Evolutionary conservation across 2,797 vertebrate genomes (phyloP).

Genomic region (Pelobates cultripes): DNA sequence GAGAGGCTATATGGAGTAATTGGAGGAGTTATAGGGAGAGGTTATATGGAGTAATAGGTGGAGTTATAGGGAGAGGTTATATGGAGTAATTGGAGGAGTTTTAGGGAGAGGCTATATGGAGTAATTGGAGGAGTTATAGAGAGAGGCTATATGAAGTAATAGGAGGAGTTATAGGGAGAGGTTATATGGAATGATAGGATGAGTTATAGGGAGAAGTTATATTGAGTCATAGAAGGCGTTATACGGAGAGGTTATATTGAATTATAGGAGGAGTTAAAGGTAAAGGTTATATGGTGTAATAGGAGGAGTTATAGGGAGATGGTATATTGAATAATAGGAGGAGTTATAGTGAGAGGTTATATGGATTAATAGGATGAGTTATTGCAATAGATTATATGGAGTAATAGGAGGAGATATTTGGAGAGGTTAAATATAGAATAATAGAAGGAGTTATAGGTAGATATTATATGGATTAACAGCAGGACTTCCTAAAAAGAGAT

Average conservation of each 20-base stretch:
- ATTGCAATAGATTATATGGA: background rate
- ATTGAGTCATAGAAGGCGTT: background rate
- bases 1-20: too few species aligned
- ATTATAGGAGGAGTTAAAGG: background rate
- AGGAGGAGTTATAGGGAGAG: constrained; percentile 8
- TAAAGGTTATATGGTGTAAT: background rate
- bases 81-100: too few species aligned
- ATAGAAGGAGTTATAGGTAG: background rate
- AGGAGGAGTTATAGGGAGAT: background rate
- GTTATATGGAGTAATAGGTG: too few species aligned
- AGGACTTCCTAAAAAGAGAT: constrained; percentile 1
- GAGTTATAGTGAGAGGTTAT: constrained; percentile 4
- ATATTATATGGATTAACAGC: background rate
- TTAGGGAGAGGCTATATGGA: too few species aligned
- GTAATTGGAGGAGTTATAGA: background rate
- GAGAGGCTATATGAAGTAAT: constrained; percentile 4
- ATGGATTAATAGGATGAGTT: background rate
- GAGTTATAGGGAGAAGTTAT: background rate
- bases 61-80: too few species aligned
- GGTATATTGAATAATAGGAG: background rate
- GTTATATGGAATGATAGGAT: background rate
- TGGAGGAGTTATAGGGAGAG: too few species aligned
- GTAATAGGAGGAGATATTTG: background rate
- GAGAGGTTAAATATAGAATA: background rate
- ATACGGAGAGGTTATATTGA: constrained; percentile 7